Percentiles rank a stretch among this genome's conserved stretches.
phyloP scores from a whole-genome alignment of 2,888 invertebrate species.

The Drosophila mimetica region DNA sequence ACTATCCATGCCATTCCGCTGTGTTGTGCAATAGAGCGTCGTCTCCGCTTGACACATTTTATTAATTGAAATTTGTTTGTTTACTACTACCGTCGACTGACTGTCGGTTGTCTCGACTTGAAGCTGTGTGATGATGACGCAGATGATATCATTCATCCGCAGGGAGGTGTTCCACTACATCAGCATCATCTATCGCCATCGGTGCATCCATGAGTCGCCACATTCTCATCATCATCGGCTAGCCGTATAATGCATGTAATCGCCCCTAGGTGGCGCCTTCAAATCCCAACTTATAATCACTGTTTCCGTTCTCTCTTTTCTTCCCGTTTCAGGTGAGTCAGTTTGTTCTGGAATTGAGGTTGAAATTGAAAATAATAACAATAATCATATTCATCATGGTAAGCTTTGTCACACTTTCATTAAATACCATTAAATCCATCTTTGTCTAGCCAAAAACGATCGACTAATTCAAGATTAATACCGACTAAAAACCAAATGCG shows the following conservation, averaged over 20 bases:
- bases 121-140: conserved; percentile 11
- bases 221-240: conserved; percentile 8
- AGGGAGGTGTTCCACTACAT: conserved; percentile 12
- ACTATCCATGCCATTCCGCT: not conserved
- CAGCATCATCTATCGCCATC: not conserved
- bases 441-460: conserved; percentile 49
- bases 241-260: conserved; percentile 24
- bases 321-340: conserved; percentile 83
- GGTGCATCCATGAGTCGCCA: conserved; percentile 1
- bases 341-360: conserved; percentile 85
- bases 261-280: not conserved
- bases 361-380: conserved; percentile 85
- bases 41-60: conserved; percentile 76
- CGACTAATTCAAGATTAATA: conserved; percentile 41
- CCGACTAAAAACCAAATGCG: conserved; percentile 12
- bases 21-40: conserved; percentile 70
- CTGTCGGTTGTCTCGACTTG: conserved; percentile 16
- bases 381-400: conserved; percentile 84
- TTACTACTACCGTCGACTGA: no score
- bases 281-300: conserved; percentile 45
- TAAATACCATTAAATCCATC: conserved; percentile 82
- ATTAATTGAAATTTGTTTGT: conserved; percentile 79
- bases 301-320: conserved; percentile 46
- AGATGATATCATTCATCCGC: conserved; percentile 31
- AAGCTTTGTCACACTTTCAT: conserved; percentile 84